A percentile compares a stretch with the other conserved stretches of the same genome.
These are phyloP conservation scores for Bucco capensis DNA, from an alignment of 2,113 vertebrate genomes.

Conservation along the genomic window DNA sequence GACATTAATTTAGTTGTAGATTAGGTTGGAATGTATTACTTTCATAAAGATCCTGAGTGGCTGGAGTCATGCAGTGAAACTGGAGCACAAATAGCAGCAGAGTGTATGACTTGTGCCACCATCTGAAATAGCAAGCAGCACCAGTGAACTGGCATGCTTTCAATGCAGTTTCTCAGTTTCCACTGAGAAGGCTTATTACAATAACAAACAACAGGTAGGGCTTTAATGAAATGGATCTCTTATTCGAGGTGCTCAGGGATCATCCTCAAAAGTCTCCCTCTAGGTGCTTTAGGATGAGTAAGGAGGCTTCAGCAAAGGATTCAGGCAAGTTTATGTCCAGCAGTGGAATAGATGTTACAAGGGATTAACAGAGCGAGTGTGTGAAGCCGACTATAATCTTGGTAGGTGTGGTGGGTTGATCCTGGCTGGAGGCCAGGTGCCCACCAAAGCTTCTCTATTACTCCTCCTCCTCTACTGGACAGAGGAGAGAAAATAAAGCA, in stretches of 20 bases:
- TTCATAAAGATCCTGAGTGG: slow-evolving; percentile 57
- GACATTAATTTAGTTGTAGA: slow-evolving; percentile 59
- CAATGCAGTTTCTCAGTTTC: neutral
- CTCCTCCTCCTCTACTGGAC: neutral
- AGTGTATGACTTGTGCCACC: neutral
- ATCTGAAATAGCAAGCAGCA: slow-evolving; percentile 54
- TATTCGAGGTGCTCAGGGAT: neutral
- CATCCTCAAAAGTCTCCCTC: neutral
- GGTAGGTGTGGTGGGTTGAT: neutral
- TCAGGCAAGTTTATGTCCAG: neutral
- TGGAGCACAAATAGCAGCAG: slow-evolving; percentile 31
- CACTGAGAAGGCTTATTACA: slow-evolving; percentile 24
- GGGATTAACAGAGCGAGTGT: neutral
- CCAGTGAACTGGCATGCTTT: slow-evolving; percentile 22
- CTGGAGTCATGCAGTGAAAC: slow-evolving; percentile 48
- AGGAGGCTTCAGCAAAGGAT: slow-evolving; percentile 20
- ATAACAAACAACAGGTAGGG: slow-evolving; percentile 43
- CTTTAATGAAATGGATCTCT: neutral
- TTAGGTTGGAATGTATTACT: slow-evolving; percentile 56
- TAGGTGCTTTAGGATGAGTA: neutral
- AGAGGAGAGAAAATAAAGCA: neutral
- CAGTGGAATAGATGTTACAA: neutral
- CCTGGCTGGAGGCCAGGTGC: neutral
- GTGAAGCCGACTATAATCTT: neutral
- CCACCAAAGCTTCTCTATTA: neutral